Evolutionary conservation across 2,797 vertebrate species (phyloP), one percentile per base, ranked within the genome.

Genomic region (Amblyopsis hoosieri): DNA sequence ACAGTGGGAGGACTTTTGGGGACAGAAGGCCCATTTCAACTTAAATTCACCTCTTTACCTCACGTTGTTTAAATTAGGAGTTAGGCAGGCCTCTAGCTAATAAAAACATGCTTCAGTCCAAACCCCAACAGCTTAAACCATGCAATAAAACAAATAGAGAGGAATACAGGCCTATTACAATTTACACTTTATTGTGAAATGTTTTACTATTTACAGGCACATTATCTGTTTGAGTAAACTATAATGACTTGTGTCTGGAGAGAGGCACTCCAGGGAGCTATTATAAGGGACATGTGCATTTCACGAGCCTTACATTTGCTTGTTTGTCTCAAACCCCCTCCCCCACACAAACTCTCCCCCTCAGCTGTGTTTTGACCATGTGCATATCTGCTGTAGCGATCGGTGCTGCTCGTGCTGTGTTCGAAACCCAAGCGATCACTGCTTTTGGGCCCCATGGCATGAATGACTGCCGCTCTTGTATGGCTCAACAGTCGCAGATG

Each of bases 111-210:
- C 71, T 81, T 72, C 63, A 79, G 68, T 77, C 59, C 4, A 77
- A 82, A 78, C 73, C 62, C 67, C 54, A 69, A 79, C 85, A 70
- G 78, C 72, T 83, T 83, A 78, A 88, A 78, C 23, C 70, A 69
- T 19, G 67, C 71, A 72, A 74, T 88, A 81, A 86, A 87, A 69
- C 33, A 67, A 82, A 80, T 53, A 54, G 69, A 77, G 61, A 64
- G 46, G 67, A 51, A 69, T 42, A 62, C 58, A 61, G 78, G 13
- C 42, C 19, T 56, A 8, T 62, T 65, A 81, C 68, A 69, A 72
- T 68, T 71, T 2, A 74, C 51, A 65, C 59, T 82, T 84, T 69
- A 79, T 75, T 67, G 72, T 71, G 47, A 72, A 80, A 79, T 84
- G 8, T 65, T 62, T 71, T 52, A 63, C 31, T 70, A 63, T 75